Percentiles rank a stretch among this genome's conserved stretches.
Conservation (phyloP, 2,797 vertebrate genomes). For the Phataginus tetradactyla region DNA sequence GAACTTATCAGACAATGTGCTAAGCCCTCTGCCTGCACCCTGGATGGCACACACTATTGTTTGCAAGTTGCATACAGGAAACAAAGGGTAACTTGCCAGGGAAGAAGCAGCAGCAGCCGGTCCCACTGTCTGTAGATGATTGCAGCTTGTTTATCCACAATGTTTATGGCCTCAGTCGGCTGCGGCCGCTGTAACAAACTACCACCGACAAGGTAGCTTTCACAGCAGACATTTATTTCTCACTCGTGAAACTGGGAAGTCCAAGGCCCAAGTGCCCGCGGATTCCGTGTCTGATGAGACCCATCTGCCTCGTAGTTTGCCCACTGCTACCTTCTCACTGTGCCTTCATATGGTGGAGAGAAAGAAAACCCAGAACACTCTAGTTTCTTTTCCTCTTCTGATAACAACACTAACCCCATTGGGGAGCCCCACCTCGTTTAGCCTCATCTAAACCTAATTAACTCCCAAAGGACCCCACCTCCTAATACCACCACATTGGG, state of each 20-base stretch:
- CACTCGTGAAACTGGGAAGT: background rate
- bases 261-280: background rate
- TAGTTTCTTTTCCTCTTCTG: background rate
- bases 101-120: too few species aligned
- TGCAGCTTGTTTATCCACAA: background rate
- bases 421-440: too few species aligned
- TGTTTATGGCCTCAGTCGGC: background rate
- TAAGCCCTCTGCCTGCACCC: too few species aligned
- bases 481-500: background rate
- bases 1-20: background rate
- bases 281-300: background rate
- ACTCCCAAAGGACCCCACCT: background rate
- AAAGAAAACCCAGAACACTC: background rate
- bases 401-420: background rate
- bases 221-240: background rate
- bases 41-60: background rate
- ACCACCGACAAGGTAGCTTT: background rate
- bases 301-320: background rate
- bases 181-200: rapidly evolving
- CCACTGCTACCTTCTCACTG: background rate
- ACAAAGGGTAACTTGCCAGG: too few species aligned
- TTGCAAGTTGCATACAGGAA: background rate
- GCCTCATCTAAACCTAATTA: background rate
- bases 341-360: background rate
- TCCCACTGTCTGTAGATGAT: background rate